A percentile compares a stretch with the other conserved stretches of the same genome.
Conservation (phyloP, 2,888 invertebrate species). For the Perdita meconis region DNA sequence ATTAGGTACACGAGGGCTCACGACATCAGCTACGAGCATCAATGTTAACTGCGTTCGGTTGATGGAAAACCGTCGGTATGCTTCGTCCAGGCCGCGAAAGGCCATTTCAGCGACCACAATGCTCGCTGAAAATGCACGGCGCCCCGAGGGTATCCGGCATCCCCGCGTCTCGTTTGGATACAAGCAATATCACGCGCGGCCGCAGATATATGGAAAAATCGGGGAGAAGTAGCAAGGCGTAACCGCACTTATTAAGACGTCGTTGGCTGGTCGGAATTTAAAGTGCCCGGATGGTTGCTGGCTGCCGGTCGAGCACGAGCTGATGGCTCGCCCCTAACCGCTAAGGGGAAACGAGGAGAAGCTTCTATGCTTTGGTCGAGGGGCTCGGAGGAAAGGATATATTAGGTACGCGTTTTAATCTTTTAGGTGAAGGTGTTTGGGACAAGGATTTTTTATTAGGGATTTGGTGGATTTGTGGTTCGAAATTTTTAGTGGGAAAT, state of each 20-base stretch:
- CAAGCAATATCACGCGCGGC: constrained; percentile 74
- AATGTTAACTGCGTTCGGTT: constrained; percentile 75
- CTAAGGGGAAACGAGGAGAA: constrained; percentile 6
- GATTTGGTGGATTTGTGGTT: too few species aligned
- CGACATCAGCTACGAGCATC: constrained; percentile 64
- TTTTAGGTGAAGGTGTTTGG: too few species aligned
- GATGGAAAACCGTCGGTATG: constrained; percentile 75
- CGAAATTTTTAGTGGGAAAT: too few species aligned
- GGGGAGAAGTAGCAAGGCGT: constrained; percentile 72
- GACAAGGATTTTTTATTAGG: too few species aligned
- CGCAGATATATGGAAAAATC: constrained; percentile 58
- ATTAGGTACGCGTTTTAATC: too few species aligned
- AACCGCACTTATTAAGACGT: constrained; percentile 83
- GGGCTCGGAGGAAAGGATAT: too few species aligned
- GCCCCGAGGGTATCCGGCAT: constrained; percentile 59
- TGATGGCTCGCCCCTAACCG: constrained; percentile 48
- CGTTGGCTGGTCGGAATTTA: constrained; percentile 78
- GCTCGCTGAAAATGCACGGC: constrained; percentile 74
- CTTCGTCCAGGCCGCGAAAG: constrained; percentile 78
- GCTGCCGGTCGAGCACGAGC: constrained; percentile 68
- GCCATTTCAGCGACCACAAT: constrained; percentile 82
- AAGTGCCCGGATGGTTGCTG: constrained; percentile 66
- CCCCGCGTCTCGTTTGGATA: constrained; percentile 63
- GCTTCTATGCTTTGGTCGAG: too few species aligned
- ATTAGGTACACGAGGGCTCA: constrained; percentile 24